Evolutionary conservation across 2,797 vertebrate genomes (phyloP).

Genomic region (Thalassophryne amazonica): DNA sequence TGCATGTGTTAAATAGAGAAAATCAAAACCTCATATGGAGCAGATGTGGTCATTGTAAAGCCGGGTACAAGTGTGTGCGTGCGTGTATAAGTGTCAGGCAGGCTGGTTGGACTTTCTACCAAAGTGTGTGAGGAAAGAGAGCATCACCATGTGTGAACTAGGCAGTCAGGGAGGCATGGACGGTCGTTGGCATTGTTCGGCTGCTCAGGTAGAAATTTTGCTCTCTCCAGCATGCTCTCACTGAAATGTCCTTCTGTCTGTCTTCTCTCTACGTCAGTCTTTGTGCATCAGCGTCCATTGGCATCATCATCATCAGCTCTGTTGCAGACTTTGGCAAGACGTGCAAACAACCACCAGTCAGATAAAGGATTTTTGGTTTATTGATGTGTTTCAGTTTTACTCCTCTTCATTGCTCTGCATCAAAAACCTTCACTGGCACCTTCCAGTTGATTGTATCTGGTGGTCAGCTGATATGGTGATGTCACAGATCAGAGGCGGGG

Average conservation of each 20-base stretch:
- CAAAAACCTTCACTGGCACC: conserved; percentile 47
- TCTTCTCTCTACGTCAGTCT: too few species aligned
- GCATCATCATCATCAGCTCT: conserved; percentile 42
- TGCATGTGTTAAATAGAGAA: conserved; percentile 30
- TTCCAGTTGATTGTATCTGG: conserved; percentile 24
- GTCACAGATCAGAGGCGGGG: conserved; percentile 58
- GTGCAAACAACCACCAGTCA: conserved; percentile 18
- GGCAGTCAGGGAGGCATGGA: conserved; percentile 75
- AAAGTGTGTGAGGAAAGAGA: conserved; percentile 48
- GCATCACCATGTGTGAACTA: conserved; percentile 72
- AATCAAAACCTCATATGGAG: conserved; percentile 59
- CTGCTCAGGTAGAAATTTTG: conserved; percentile 73
- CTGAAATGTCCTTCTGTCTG: conserved; percentile 7
- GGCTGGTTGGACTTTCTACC: conserved; percentile 61
- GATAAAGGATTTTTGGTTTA: not conserved
- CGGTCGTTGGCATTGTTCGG: conserved; percentile 76
- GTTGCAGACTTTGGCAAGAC: conserved; percentile 28
- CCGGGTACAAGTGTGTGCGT: conserved; percentile 13
- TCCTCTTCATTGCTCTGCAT: conserved; percentile 30
- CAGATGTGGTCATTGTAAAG: conserved; percentile 32
- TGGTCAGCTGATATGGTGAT: conserved; percentile 51
- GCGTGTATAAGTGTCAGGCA: conserved; percentile 50
- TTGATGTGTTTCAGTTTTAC: conserved; percentile 19
- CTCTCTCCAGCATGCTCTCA: conserved; percentile 67
- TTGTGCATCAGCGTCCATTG: conserved; percentile 28